Base-by-base conservation (phyloP, 2,888 invertebrate species). In the Galeopsomyia nigrocyanea region DNA sequence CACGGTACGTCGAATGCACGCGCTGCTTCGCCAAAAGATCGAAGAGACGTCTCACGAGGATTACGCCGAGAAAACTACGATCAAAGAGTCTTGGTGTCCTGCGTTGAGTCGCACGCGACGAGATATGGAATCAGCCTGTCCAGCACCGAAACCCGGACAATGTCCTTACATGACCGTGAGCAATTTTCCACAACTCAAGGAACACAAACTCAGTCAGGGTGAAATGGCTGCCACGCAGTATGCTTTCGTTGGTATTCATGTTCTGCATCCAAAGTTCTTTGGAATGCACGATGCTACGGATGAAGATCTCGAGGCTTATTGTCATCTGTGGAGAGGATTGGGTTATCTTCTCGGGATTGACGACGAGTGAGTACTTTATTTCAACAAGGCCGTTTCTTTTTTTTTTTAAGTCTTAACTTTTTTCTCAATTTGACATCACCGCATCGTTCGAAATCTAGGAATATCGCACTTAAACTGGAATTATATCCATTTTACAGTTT, bases 211-310 rank as follows among this genome's bases (percentile, higher is more conserved):
- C 3, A 88, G 87, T 69, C 90, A 90, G 77, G 84, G 84, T 47
- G 89, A 89, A 75, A 89, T 90, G 90, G 82, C 86, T 0, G 58
- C 86, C 2, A 90, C 90, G 0, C 89, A 89, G 77, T 87, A 87
- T 78, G 88, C 88, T 0, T 90, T 90, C 78, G 82, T 89, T 31
- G 88, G 88, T 0, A 75, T 88, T 9, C 75, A 87, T 0, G 77
- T 89, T 9, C 80, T 88, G 69, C 87, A 87, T 69, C 89, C 89
- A 0, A 77, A 84, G n/a, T 76, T 80, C 31, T 86, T 89, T 73
- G 88, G 87, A 0, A 78, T 85, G 5, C 81, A 82, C 46, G 77
- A 82, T 13, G 84, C 83, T 0, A 85, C 82, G 17, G 82, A 86
- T 0, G 84, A 86, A 14, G 88, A 89, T 66, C 78, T 90, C 14